phyloP scores from a whole-genome alignment of 2,797 vertebrate genomes.

The Novumbra hubbsi region DNA sequence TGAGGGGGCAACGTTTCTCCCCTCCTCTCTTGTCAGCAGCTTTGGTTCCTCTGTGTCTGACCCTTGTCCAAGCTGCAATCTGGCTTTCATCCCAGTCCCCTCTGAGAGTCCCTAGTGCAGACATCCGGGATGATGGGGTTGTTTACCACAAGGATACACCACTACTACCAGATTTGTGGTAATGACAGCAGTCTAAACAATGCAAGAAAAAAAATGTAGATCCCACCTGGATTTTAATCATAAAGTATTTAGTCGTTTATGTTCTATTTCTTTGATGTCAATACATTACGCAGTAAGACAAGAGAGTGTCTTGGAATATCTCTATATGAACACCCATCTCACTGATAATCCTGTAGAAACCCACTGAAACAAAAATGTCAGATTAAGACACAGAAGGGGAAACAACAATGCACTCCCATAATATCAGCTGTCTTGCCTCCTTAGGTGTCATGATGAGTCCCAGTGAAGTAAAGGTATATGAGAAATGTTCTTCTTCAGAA shows the following conservation, averaged over 20 bases:
- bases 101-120: conserved; percentile 11
- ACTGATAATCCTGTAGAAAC: not conserved
- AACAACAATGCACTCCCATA: not conserved
- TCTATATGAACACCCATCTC: not conserved
- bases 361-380: not conserved
- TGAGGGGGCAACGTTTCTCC: conserved; percentile 12
- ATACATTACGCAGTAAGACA: not conserved
- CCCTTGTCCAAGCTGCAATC: conserved; percentile 18
- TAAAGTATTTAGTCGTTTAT: not conserved
- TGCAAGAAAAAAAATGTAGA: not conserved
- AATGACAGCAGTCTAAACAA: conserved; percentile 12
- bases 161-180: conserved; percentile 1
- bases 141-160: conserved; percentile 18
- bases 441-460: not conserved
- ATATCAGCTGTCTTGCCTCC: not conserved
- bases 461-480: not conserved
- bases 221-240: not conserved
- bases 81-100: conserved; percentile 11
- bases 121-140: conserved; percentile 15
- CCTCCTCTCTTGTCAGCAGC: conserved; percentile 7
- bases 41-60: conserved; percentile 15
- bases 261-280: conserved; percentile 12
- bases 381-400: not conserved
- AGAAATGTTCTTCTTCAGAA: not conserved
- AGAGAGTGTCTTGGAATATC: conserved; percentile 4